Evolutionary conservation across 2,888 invertebrate genomes (phyloP), one percentile per base, ranked within the genome.

Genomic region (Tinea semifulvella): DNA sequence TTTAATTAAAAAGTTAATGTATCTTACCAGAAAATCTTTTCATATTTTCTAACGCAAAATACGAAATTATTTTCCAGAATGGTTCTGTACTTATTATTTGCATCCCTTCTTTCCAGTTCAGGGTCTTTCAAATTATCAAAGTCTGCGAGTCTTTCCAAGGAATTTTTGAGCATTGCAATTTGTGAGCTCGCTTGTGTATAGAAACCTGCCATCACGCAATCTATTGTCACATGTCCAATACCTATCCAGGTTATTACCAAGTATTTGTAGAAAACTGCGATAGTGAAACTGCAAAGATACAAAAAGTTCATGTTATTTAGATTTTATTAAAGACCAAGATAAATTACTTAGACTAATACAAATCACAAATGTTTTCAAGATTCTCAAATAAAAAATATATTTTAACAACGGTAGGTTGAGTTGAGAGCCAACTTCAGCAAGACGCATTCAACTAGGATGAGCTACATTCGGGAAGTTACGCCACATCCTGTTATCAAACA

Each of bases 221-320:
- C 38, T 13, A 28, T 26, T 1, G 47, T 42, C 39, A 47, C 42
- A 13, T 47, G 43, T 3, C 45, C 47, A 27, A 20, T 28, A 7
- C 47, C 47, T n/a, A 43, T 42, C 47, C 47, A 47, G 2, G 43
- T 35, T 22, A 46, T 46, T 26, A 46, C 25, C 2, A 19, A 18
- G 20, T 26, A 13, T 18, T 46, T 26, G 27, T 46, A 46, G 2
- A 43, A 3, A 1, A 25, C n/a, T 5, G 43, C 46, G 5, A 10
- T n/a, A 13, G 38, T 35, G 39, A 35, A 46, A 7, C 46, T 46
- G 11, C 3, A 43, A 43, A 4, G 27, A 22, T 7, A 22, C 8
- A 22, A 22, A 7, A 22, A 22, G 22, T 22, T 7, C 25, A 47
- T 22, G 1, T 13, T 6, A n/a, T 26, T 47, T 43, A 36, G 10